These are phyloP conservation scores for Electrona antarctica DNA, from an alignment of 2,113 vertebrate species.

Conservation along the genomic window DNA sequence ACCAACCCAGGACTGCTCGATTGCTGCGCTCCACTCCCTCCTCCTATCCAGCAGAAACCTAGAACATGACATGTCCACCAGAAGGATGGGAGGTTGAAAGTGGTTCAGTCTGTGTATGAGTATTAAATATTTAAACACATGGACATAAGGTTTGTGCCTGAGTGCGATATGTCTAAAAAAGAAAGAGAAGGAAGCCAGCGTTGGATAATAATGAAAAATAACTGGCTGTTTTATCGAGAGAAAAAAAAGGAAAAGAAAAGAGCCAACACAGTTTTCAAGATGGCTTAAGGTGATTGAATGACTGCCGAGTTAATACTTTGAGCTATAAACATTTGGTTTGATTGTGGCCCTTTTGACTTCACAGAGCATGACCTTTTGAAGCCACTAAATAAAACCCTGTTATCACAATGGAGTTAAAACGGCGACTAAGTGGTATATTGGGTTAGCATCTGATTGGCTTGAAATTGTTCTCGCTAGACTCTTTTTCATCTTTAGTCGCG, in stretches of 20 bases:
- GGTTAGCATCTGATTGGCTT: conserved; percentile 74
- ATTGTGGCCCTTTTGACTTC: conserved; percentile 73
- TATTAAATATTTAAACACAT: too few relatives aligned
- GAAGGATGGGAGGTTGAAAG: too few relatives aligned
- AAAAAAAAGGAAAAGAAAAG: conserved; percentile 6
- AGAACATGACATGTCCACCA: too few relatives aligned
- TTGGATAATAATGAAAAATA: conserved; percentile 52
- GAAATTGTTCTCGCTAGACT: conserved; percentile 56
- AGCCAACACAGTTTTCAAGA: conserved; percentile 30
- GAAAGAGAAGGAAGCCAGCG: conserved; percentile 31
- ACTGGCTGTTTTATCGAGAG: conserved; percentile 34
- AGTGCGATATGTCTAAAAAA: conserved; percentile 23
- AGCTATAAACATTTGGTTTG: conserved; percentile 67
- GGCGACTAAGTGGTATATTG: conserved; percentile 74
- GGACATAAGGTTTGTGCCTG: background rate
- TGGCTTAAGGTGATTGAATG: conserved; percentile 52
- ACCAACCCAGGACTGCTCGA: too few relatives aligned
- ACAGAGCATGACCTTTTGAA: conserved; percentile 73
- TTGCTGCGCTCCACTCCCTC: too few relatives aligned
- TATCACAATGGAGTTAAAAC: conserved; percentile 75
- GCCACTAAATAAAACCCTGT: conserved; percentile 71
- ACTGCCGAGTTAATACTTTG: conserved; percentile 65
- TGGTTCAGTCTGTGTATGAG: too few relatives aligned
- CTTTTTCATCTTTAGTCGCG: conserved; percentile 73
- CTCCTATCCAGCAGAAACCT: too few relatives aligned